These are phyloP conservation scores for Eurytoma californica DNA, from an alignment of 2,888 invertebrate genomes.

Conservation along the genomic window DNA sequence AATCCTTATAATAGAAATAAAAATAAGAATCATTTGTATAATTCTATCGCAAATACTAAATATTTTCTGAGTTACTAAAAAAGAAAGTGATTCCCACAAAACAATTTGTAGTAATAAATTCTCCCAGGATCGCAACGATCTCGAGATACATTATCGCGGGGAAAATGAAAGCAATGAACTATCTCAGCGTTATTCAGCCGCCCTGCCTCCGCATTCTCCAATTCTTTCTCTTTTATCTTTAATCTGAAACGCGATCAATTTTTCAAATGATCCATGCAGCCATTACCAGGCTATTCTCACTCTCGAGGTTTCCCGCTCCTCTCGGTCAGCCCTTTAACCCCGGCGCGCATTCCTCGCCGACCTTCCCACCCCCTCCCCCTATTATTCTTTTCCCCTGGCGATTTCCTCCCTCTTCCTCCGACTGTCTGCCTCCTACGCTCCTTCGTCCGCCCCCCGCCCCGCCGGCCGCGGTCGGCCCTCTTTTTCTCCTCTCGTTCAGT, in stretches of 20 bases:
- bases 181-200: no score
- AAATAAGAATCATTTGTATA: no score
- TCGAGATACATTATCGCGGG: no score
- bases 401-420: neutral
- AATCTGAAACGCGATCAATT: neutral
- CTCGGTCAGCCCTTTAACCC: neutral
- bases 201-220: neutral
- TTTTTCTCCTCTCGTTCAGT: slow-evolving; percentile 29
- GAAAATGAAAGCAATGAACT: no score
- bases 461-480: neutral
- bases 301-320: neutral
- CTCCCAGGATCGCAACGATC: no score
- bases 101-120: no score
- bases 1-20: no score
- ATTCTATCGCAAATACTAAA: no score
- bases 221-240: neutral
- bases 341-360: neutral
- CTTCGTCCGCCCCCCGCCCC: neutral
- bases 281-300: slow-evolving; percentile 7
- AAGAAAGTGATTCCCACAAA: no score
- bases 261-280: neutral
- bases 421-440: slow-evolving; percentile 14
- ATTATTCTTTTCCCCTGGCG: neutral
- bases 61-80: no score
- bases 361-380: neutral